Percentiles rank a stretch among this genome's conserved stretches.
Evolutionary conservation across 2,113 vertebrate species (phyloP).

Genomic region (Alethe castanea): DNA sequence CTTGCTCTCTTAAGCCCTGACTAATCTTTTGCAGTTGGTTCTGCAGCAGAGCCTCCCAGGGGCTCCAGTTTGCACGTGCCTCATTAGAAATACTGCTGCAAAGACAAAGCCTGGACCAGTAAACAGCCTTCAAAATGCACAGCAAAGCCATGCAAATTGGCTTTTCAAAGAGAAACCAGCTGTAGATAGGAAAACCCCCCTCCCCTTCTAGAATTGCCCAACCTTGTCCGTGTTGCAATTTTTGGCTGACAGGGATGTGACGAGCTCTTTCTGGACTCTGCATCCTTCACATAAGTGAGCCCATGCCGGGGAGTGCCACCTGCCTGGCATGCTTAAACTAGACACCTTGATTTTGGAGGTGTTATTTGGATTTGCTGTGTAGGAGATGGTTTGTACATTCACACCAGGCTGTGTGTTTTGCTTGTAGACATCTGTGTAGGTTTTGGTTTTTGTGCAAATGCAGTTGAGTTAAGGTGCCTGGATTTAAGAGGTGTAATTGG

Average conservation of each 20-base stretch:
- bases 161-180: background rate
- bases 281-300: background rate
- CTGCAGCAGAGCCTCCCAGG: conserved; percentile 10
- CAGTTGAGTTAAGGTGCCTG: background rate
- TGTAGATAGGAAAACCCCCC: background rate
- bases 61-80: background rate
- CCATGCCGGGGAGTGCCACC: background rate
- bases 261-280: background rate
- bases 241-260: background rate
- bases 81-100: conserved; percentile 27
- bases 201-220: background rate
- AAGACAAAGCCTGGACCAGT: background rate
- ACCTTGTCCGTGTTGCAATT: fast-evolving
- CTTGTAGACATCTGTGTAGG: background rate
- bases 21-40: conserved; percentile 50
- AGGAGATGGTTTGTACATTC: background rate
- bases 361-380: background rate
- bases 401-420: fast-evolving
- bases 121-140: conserved; percentile 20
- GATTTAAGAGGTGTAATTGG: background rate
- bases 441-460: background rate
- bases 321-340: background rate
- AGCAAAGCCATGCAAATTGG: conserved; percentile 4
- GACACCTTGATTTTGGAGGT: background rate
- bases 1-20: background rate